These are phyloP conservation scores for Guaruba guarouba DNA, from an alignment of 2,113 vertebrate species.

Conservation along the genomic window DNA sequence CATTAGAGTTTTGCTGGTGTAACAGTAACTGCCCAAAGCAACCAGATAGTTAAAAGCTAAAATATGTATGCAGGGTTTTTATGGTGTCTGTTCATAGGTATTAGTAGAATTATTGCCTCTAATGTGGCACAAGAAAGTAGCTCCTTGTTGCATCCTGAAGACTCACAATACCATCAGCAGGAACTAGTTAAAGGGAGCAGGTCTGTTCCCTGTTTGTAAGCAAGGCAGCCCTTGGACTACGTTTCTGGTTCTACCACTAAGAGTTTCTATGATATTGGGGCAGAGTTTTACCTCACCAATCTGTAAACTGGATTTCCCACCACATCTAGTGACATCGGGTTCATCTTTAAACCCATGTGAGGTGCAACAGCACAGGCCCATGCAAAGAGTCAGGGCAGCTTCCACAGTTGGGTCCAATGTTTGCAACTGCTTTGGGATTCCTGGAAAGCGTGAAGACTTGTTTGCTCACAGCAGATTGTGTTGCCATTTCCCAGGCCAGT, in stretches of 20 bases:
- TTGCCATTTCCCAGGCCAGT: conserved; percentile 11
- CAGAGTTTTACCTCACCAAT: background rate
- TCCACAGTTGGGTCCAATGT: background rate
- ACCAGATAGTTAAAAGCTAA: background rate
- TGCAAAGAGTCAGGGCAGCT: background rate
- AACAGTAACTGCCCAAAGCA: background rate
- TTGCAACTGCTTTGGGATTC: conserved; percentile 25
- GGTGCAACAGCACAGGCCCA: fast-evolving
- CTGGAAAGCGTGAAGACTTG: conserved; percentile 21
- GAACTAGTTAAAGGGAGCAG: background rate
- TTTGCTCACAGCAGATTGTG: conserved; percentile 16
- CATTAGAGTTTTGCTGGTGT: background rate
- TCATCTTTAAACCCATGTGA: background rate
- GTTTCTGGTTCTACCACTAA: background rate
- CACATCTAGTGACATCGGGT: background rate
- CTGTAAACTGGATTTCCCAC: background rate
- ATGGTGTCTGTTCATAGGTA: background rate
- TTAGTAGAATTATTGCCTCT: background rate
- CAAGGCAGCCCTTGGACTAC: background rate
- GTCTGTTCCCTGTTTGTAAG: background rate
- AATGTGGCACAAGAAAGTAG: background rate
- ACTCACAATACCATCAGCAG: background rate
- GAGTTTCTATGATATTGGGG: background rate
- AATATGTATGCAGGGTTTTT: background rate
- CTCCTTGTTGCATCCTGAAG: background rate